Evolutionary conservation across 2,113 vertebrate genomes (phyloP), one percentile per base, ranked within the genome.

Genomic region (Hippocampus abdominalis): DNA sequence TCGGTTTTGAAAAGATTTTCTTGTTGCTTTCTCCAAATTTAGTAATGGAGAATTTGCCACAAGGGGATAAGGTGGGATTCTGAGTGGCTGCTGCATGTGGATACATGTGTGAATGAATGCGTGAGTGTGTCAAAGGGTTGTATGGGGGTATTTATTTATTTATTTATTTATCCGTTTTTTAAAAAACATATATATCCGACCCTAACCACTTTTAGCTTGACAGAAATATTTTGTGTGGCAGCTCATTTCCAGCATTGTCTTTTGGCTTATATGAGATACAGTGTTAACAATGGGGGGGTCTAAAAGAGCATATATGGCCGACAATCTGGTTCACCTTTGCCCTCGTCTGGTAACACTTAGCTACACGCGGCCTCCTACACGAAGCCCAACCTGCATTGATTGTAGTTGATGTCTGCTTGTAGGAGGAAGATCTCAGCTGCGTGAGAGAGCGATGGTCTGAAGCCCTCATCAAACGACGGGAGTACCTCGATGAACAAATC

Each of bases 341-440:
- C 60, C n/a, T 29, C 29, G 40, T 40, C 23, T 49, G 71, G 36
- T 57, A 57, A 65, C 32, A 20, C 16, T 68, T 39, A 42, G n/a
- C 73, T 64, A 54, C 48, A 36, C 57, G 25, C 39, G 69, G 48
- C 57, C 53, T 70, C 23, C 42, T 40, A 51, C 29, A 18, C 69
- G 25, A 12, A 73, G 69, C 46, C 64, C 36, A 66, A n/a, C 46
- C 64, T 69, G 48, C 66, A 59, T n/a, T 80, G 76, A 84, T 62
- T 79, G 29, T 65, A 11, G 6, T 53, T 46, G 77, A 69, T 84
- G 56, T 89, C 44, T 77, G 3, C 3, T 48, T 83, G 56, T 82
- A 98, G 96, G 97, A 98, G 76, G 96, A 98, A 92, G 97, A 99
- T 84, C 91, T 99, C 78, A 98, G 97, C 86, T 96, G 93, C 15